Evolutionary conservation across 2,113 vertebrate species (phyloP), one percentile per base, ranked within the genome.

Genomic region (Apeltes quadracus): DNA sequence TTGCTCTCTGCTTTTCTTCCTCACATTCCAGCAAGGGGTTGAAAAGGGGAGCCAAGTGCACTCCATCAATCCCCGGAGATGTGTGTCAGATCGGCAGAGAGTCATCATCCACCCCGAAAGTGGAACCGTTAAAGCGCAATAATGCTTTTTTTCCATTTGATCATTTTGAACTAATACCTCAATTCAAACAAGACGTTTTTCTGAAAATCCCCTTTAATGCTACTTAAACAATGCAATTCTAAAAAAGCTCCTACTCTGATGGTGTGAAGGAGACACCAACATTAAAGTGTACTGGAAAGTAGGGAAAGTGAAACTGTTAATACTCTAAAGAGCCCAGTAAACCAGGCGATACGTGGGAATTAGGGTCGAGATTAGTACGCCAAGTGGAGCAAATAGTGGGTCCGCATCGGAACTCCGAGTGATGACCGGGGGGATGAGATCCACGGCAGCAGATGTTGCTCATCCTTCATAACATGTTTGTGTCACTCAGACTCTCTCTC

Each of bases 381-480:
- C 81, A 72, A 80, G 81, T 79, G 54, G 72, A 71, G 79, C 76
- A 70, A 69, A 72, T 67, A 69, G 78, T 83, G 72, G 62, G 39
- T 70, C 69, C 81, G 82, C 61, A 27, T 73, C 36, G 16, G 66
- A 83, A 84, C 72, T 80, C 66, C 65, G 75, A 85, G 76, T 73
- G 53, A 77, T 61, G 78, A 46, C 62, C 18, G 29, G 51, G 61
- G 75, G 78, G 87, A 88, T 88, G 76, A 87, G 88, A 90, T 87
- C 84, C 71, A 76, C 77, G 16, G 71, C 81, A 85, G 79, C 92
- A 94, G 92, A 93, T 93, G 91, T 92, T 90, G 65, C 82, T 80
- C 78, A 89, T 91, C 79, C 91, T 87, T 90, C 91, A 92, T 84
- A 89, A 88, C 90, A 92, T 92, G 88, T 92, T 91, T 92, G 85